Conservation (phyloP, 1,140 invertebrate species). For the Ridgeia piscesae region DNA sequence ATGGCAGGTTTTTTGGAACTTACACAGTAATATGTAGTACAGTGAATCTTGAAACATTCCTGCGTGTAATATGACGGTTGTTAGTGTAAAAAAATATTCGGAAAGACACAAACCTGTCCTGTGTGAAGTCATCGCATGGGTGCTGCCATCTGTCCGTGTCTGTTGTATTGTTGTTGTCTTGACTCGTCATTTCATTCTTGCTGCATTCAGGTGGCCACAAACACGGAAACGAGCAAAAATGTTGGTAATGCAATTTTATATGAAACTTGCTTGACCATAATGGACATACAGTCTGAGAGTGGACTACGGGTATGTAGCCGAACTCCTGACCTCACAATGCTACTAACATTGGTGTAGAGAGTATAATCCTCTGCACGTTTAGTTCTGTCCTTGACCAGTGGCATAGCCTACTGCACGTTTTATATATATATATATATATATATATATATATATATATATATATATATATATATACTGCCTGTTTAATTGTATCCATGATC, state of each 20-base stretch:
- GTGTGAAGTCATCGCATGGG: background rate
- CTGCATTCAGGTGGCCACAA: conserved; percentile 78
- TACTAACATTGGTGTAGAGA: background rate
- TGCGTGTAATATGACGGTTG: background rate
- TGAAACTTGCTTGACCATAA: conserved; percentile 96
- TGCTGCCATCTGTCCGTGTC: background rate
- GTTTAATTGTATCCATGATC: too few species aligned
- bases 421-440: background rate
- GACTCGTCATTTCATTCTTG: background rate
- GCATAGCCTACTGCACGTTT: background rate
- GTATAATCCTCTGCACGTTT: background rate
- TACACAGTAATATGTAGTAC: background rate
- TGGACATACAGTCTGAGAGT: conserved; percentile 97
- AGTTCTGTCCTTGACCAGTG: background rate
- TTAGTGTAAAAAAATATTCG: background rate
- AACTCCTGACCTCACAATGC: background rate
- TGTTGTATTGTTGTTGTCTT: background rate
- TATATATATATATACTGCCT: background rate
- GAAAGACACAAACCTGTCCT: background rate
- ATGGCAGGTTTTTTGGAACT: background rate
- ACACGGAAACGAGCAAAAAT: conserved; percentile 97
- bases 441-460: background rate
- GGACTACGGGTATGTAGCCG: conserved; percentile 72
- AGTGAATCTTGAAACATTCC: background rate
- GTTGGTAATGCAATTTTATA: conserved; percentile 97